phyloP scores from a whole-genome alignment of 2,113 vertebrate species.

The Lucifuga dentata region DNA sequence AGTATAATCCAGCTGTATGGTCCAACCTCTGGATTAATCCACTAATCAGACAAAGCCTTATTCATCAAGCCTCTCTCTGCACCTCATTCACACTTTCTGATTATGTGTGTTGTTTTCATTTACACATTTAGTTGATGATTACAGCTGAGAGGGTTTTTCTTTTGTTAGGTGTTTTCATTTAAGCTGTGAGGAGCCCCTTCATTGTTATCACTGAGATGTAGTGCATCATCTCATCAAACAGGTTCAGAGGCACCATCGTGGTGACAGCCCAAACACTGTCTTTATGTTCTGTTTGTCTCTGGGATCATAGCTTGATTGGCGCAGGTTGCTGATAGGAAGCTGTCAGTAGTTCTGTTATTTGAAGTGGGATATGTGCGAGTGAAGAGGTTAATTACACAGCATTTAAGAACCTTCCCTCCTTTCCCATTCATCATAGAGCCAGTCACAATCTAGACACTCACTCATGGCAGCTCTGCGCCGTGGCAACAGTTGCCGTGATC shows the following conservation, averaged over 20 bases:
- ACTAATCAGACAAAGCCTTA: slow-evolving; percentile 13
- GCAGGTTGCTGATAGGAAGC: slow-evolving; percentile 67
- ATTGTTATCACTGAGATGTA: slow-evolving; percentile 53
- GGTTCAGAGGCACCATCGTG: slow-evolving; percentile 50
- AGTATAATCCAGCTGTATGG: slow-evolving; percentile 1
- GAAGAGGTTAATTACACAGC: slow-evolving; percentile 77
- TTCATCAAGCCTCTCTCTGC: background rate
- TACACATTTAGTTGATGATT: slow-evolving; percentile 48
- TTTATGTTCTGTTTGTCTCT: slow-evolving; percentile 64
- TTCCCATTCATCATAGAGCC: slow-evolving; percentile 47
- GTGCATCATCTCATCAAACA: slow-evolving; percentile 58
- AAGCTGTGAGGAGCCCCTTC: slow-evolving; percentile 38
- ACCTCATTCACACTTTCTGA: slow-evolving; percentile 41
- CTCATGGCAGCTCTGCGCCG: slow-evolving; percentile 71
- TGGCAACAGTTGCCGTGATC: slow-evolving; percentile 78
- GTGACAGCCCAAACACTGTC: slow-evolving; percentile 69
- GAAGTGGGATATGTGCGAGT: slow-evolving; percentile 63
- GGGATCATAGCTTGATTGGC: slow-evolving; percentile 63
- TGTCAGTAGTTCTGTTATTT: slow-evolving; percentile 61
- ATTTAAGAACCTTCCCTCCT: slow-evolving; percentile 60
- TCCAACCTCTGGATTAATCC: slow-evolving; percentile 18
- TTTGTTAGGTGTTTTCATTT: slow-evolving; percentile 22
- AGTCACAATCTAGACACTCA: slow-evolving; percentile 51
- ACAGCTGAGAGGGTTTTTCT: slow-evolving; percentile 28
- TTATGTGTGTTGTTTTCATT: slow-evolving; percentile 48